Evolutionary conservation across 2,113 vertebrate species (phyloP).

Genomic region (Austrofundulus limnaeus): DNA sequence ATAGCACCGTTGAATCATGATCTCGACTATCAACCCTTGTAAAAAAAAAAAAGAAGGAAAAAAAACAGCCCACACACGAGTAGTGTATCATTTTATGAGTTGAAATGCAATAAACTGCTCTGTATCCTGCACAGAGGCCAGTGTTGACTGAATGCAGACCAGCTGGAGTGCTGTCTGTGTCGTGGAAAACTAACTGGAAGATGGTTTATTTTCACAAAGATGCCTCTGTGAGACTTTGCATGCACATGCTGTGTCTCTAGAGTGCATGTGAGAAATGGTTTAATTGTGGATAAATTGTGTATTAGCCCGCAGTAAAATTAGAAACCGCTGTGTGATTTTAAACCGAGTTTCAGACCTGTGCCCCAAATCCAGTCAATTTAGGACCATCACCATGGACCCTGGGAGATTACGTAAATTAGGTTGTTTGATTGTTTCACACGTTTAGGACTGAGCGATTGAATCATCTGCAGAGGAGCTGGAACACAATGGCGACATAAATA

Average conservation of each 20-base stretch:
- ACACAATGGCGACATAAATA: not conserved
- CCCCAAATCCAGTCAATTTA: not conserved
- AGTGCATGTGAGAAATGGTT: conserved; percentile 5
- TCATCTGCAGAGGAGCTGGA: not conserved
- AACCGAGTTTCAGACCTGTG: not conserved
- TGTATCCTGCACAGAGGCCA: conserved; percentile 63
- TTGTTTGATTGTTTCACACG: not conserved
- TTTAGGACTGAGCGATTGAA: not conserved
- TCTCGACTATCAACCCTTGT: conserved; percentile 23
- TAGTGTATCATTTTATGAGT: conserved; percentile 24
- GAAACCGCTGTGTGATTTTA: not conserved
- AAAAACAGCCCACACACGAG: conserved; percentile 64
- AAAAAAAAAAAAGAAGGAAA: too few relatives aligned
- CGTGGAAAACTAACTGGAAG: conserved; percentile 15
- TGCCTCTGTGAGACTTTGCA: conserved; percentile 5
- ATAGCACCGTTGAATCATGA: conserved; percentile 57
- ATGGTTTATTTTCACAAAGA: conserved; percentile 42
- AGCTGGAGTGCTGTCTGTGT: conserved; percentile 62
- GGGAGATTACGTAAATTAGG: not conserved
- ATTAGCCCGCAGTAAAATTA: too few relatives aligned
- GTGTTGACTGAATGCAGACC: conserved; percentile 65
- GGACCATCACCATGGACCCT: not conserved
- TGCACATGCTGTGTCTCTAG: not conserved
- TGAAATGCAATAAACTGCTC: conserved; percentile 65
- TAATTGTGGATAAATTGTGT: not conserved